A percentile compares a stretch with the other conserved stretches of the same genome.
Conservation (phyloP, 2,113 vertebrate genomes). For the Hylia prasina region DNA sequence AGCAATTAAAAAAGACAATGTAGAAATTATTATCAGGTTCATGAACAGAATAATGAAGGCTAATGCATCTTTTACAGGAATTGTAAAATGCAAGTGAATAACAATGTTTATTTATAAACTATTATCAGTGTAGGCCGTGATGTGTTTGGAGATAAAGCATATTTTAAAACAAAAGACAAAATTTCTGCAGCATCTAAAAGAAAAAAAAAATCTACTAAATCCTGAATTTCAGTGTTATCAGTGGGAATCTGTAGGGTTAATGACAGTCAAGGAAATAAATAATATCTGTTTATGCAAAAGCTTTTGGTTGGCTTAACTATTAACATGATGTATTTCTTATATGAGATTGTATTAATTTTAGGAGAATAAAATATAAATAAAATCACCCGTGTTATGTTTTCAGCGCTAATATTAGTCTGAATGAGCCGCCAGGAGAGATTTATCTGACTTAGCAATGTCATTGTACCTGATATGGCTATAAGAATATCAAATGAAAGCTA, state of each 20-base stretch:
- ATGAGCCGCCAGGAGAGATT: neutral
- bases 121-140: neutral
- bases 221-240: neutral
- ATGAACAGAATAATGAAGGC: conserved; percentile 43
- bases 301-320: neutral
- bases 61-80: neutral
- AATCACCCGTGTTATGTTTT: neutral
- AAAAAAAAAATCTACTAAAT: neutral
- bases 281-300: neutral
- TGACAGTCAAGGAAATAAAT: neutral
- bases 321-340: neutral
- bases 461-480: neutral
- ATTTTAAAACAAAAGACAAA: neutral
- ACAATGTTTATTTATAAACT: conserved; percentile 44
- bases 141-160: neutral
- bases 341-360: neutral
- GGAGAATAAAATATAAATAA: neutral
- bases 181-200: neutral
- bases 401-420: neutral
- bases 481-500: neutral
- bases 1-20: conserved; percentile 61
- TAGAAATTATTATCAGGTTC: conserved; percentile 40
- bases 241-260: neutral
- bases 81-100: conserved; percentile 39
- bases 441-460: neutral